These are phyloP conservation scores for Oopsacas minuta DNA, from an alignment of 37 sponge, comb jelly and placozoan species.

Conservation along the genomic window DNA sequence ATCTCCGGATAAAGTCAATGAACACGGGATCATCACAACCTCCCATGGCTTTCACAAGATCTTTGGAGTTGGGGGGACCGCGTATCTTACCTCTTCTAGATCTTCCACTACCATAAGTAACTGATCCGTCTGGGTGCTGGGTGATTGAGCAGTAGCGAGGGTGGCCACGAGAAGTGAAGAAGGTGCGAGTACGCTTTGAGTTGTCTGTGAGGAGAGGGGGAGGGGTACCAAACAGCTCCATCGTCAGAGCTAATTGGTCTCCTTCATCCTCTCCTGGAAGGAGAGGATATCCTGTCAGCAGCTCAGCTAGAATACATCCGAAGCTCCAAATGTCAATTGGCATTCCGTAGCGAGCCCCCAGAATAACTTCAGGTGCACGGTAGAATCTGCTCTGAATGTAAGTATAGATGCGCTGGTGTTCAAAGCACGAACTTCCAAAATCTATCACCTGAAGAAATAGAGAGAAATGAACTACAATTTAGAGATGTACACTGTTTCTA, in stretches of 20 bases:
- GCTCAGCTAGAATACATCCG: constrained; percentile 38
- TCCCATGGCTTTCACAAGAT: constrained; percentile 68
- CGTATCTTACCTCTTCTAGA: constrained; percentile 76
- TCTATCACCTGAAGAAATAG: constrained; percentile 23
- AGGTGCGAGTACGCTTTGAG: constrained; percentile 31
- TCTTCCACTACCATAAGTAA: constrained; percentile 43
- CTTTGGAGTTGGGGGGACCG: constrained; percentile 64
- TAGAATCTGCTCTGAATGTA: constrained; percentile 44
- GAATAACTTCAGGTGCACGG: constrained; percentile 38
- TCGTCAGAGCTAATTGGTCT: constrained; percentile 35
- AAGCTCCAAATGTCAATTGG: constrained; percentile 49
- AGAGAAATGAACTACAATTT: too few species aligned
- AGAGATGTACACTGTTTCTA: too few species aligned
- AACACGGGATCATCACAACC: constrained; percentile 56
- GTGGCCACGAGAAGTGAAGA: constrained; percentile 40
- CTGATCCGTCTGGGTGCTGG: constrained; percentile 45
- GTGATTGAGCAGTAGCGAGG: constrained; percentile 48
- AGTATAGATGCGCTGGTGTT: constrained; percentile 37
- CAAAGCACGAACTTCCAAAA: constrained; percentile 36
- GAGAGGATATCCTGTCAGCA: constrained; percentile 35
- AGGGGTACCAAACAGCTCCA: constrained; percentile 34
- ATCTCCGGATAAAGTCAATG: constrained; percentile 68
- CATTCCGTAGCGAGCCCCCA: constrained; percentile 38
- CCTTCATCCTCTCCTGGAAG: constrained; percentile 36
- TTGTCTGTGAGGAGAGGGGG: constrained; percentile 25